Conservation (phyloP, 92 coral and sea anemone species). For the Diadumene lineata region DNA sequence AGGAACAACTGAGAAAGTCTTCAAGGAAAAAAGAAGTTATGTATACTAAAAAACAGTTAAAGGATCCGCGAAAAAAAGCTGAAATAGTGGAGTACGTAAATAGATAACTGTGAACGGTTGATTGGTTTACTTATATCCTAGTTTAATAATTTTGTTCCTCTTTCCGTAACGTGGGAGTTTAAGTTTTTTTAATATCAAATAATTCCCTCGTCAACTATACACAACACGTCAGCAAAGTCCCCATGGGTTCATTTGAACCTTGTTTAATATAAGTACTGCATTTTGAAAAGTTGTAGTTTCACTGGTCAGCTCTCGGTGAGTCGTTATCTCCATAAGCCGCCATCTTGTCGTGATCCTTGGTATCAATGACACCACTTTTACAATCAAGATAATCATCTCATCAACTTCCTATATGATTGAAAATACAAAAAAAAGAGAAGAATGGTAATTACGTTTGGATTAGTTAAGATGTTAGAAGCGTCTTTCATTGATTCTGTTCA, state of each 20-base stretch:
- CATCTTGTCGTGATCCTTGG: conserved; percentile 2
- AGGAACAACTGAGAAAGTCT: too few species aligned
- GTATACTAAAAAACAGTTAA: too few species aligned
- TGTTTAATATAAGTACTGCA: not conserved
- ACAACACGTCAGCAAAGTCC: too few species aligned
- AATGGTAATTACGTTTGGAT: not conserved
- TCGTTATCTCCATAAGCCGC: not conserved
- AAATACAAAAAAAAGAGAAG: not conserved
- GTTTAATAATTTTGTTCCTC: too few species aligned
- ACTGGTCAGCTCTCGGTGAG: not conserved
- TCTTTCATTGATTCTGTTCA: not conserved
- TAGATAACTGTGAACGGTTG: too few species aligned
- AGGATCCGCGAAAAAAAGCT: too few species aligned
- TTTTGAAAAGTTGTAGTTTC: not conserved
- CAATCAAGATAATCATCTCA: not conserved
- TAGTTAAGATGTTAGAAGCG: not conserved
- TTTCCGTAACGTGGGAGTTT: too few species aligned
- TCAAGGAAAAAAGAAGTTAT: too few species aligned
- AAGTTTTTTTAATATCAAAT: too few species aligned
- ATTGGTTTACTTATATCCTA: too few species aligned
- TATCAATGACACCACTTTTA: not conserved
- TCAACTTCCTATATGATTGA: not conserved
- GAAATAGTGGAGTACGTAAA: too few species aligned
- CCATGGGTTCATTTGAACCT: not conserved
- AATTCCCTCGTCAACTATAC: too few species aligned